These are phyloP conservation scores for Perca fluviatilis DNA, from an alignment of 2,113 vertebrate species.

Conservation along the genomic window DNA sequence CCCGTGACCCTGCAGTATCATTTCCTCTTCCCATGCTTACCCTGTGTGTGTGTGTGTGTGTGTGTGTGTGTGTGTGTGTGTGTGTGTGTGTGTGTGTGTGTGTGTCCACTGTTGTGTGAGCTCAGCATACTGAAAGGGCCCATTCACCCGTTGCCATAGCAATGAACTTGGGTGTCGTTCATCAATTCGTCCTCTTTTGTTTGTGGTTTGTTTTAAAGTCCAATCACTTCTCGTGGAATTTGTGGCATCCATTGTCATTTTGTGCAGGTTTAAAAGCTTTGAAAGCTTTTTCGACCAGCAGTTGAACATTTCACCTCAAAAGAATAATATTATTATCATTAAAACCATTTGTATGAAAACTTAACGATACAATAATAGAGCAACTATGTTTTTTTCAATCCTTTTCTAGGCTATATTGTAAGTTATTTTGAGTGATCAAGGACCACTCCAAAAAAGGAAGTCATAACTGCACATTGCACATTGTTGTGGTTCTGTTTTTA, in stretches of 20 bases:
- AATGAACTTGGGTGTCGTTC: conserved; percentile 74
- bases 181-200: conserved; percentile 76
- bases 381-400: background rate
- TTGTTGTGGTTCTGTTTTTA: conserved; percentile 20
- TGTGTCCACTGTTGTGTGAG: conserved; percentile 65
- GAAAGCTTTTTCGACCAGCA: conserved; percentile 10
- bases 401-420: background rate
- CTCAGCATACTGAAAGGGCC: conserved; percentile 76
- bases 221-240: conserved; percentile 70
- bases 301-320: background rate
- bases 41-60: conserved; percentile 2
- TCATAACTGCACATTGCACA: background rate
- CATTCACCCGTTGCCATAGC: conserved; percentile 79
- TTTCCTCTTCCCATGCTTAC: conserved; percentile 37
- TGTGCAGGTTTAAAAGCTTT: conserved; percentile 38
- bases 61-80: conserved; percentile 17
- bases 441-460: background rate
- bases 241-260: conserved; percentile 41
- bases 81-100: conserved; percentile 6
- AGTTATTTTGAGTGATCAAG: background rate
- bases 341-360: conserved; percentile 11
- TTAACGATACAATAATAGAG: background rate
- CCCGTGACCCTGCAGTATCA: conserved; percentile 9
- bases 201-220: conserved; percentile 66
- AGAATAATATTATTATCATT: background rate